phyloP scores from a whole-genome alignment of 2,113 vertebrate species.

The Lycocorax pyrrhopterus region DNA sequence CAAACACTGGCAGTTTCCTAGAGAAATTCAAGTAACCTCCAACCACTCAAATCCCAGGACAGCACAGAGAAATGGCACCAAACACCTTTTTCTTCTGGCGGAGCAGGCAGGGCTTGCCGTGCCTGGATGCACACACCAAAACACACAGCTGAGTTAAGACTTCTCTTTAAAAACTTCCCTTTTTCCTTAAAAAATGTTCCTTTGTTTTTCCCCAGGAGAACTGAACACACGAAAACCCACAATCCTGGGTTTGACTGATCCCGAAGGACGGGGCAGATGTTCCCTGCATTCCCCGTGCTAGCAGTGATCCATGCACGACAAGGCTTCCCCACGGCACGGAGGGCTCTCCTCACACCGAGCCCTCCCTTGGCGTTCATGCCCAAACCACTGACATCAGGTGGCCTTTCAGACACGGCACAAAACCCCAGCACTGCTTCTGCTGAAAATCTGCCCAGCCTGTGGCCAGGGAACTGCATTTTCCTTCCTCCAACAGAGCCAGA shows the following conservation, averaged over 20 bases:
- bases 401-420: neutral
- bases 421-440: neutral
- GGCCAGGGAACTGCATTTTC: neutral
- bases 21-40: neutral
- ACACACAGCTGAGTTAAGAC: neutral
- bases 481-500: neutral
- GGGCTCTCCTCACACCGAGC: neutral
- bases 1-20: neutral
- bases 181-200: neutral
- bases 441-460: neutral
- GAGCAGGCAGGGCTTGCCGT: neutral
- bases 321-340: neutral
- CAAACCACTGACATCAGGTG: neutral
- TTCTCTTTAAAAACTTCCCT: neutral
- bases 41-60: neutral
- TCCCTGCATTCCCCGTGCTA: neutral
- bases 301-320: fast-evolving
- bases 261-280: fast-evolving
- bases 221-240: neutral
- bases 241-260: too few relatives aligned
- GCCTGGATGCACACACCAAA: neutral
- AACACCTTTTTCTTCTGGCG: neutral
- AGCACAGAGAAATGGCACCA: neutral
- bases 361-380: neutral
- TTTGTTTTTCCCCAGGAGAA: neutral